Evolutionary conservation across 1,140 invertebrate species (phyloP), one percentile per base, ranked within the genome.

Genomic region (Drosophila sturtevanti): DNA sequence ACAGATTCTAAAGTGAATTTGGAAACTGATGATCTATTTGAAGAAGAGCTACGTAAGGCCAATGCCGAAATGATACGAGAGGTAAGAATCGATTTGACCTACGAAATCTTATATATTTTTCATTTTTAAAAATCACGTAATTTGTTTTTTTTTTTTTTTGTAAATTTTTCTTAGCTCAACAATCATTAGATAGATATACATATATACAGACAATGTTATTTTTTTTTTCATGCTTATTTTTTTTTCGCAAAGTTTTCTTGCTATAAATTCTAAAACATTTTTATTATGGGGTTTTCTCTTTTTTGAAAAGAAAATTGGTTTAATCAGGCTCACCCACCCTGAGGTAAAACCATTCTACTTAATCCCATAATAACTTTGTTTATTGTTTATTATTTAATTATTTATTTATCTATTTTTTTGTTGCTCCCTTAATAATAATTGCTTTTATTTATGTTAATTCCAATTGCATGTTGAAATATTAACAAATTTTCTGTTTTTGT

Each of bases 61-160:
- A 90, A 92, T 65, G 79, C 86, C 52, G 89, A 91, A 73, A 85
- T 92, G 79, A 89, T 92, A 63, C 70, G 87, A 70, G 90, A 92
- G 89, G 91, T 92, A 59, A 77, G 84, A 69, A 52, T 7, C 0
- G n/a, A 27, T 11, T 37, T 5, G 1, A 51, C 11, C 16, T 24
- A 3, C 2, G 22, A 31, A 4, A 31, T 31, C 6, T 31, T 31
- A 31, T 24, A 24, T 1, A 24, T 24, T 24, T 24, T 24, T 24
- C 27, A 61, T n/a, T 37, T 58, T 64, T 11, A 1, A 56, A 44
- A 59, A 41, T 68, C 3, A 48, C n/a, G n/a, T n/a, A n/a, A n/a
- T n/a, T n/a, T 31, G 31, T 37, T 12, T 51, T 37, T 48, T 27
- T 16, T 10, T 7, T 18, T 64, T 38, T 58, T 16, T 44, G 3